Evolutionary conservation across 1,140 invertebrate genomes (phyloP), one percentile per base, ranked within the genome.

Genomic region (Calephelis virginiensis): DNA sequence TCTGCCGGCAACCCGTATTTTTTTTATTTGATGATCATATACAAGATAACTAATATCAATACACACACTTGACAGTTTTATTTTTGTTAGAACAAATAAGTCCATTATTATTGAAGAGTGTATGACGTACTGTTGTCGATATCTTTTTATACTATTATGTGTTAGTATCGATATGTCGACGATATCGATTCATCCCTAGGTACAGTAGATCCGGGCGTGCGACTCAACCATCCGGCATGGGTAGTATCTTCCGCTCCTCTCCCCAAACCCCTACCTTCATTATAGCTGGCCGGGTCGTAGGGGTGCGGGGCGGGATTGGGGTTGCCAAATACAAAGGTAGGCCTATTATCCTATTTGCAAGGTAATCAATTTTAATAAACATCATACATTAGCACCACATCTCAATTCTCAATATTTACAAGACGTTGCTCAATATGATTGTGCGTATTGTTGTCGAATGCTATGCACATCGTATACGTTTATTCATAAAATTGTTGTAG

Each of bases 271-370:
- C 78, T 76, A 70, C 80, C 74, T 80, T 81, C 78, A 79, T 85
- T 86, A 82, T 80, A 77, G 77, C 73, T 64, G 68, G 71, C 77
- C 75, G 77, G 83, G 83, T 86, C 81, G 84, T 66, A 79, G 83
- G 80, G 84, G 85, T 64, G 80, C 75, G 83, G 78, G 83, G 80
- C 62, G 81, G 67, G 64, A 13, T 46, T 65, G 56, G 75, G 72
- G 80, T 83, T 85, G 82, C 83, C 79, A 82, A 70, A 75, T 70
- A 71, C 70, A 69, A 40, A 59, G 62, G 53, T 49, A 66, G 63
- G 61, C 66, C 68, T 73, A 68, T 71, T 67, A 67, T 65, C 73
- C 73, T 50, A 70, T 61, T 40, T 38, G 63, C 64, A 67, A 69
- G 73, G 70, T 72, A 67, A 72, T 43, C 0, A 8, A 43, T 8